A percentile compares a stretch with the other conserved stretches of the same genome.
Evolutionary conservation across 2,888 invertebrate species (phyloP).

Genomic region (Lasioglossum vierecki): DNA sequence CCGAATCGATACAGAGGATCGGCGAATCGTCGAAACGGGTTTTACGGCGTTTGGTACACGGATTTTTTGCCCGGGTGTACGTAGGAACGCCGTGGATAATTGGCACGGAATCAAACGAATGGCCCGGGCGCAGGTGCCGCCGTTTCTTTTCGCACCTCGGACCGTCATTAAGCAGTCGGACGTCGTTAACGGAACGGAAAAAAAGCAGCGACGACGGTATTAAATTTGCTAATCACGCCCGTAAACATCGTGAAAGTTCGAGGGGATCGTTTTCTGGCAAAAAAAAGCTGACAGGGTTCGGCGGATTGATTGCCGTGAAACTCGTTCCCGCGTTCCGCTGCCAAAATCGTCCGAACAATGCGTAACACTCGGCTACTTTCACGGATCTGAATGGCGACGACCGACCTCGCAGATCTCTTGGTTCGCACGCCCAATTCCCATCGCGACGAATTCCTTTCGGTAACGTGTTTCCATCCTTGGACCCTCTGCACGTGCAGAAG

Average conservation of each 20-base stretch:
- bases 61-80: slow-evolving; percentile 16
- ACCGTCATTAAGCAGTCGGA: neutral
- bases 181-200: slow-evolving; percentile 21
- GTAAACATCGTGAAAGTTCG: slow-evolving; percentile 40
- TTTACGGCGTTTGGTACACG: neutral
- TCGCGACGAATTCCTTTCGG: neutral
- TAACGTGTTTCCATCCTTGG: neutral
- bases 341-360: neutral
- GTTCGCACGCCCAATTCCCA: neutral
- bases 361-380: slow-evolving; percentile 10
- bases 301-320: slow-evolving; percentile 40
- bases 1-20: neutral
- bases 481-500: neutral
- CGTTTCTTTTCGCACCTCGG: slow-evolving; percentile 49
- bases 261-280: slow-evolving; percentile 14
- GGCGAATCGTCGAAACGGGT: slow-evolving; percentile 14
- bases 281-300: neutral
- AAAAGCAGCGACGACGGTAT: slow-evolving; percentile 12
- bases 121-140: slow-evolving; percentile 18
- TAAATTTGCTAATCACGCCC: slow-evolving; percentile 25
- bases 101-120: slow-evolving; percentile 16
- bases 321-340: slow-evolving; percentile 22
- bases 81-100: slow-evolving; percentile 19
- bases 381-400: neutral
- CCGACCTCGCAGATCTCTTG: neutral